phyloP scores from a whole-genome alignment of 1,140 invertebrate species.

The Anastatus disparis region DNA sequence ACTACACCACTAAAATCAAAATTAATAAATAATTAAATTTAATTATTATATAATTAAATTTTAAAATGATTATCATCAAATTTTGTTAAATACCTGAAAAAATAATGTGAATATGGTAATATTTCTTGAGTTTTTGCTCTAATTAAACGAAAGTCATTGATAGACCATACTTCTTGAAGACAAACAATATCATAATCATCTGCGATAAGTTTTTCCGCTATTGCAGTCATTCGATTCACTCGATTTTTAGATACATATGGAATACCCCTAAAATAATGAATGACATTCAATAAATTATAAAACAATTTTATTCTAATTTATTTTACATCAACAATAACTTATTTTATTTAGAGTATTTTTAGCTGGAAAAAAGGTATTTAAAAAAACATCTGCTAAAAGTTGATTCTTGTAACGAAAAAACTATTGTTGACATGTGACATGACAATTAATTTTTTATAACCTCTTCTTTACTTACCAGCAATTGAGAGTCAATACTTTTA shows the following conservation, averaged over 20 bases:
- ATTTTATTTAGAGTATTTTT: not conserved
- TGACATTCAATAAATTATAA: not conserved
- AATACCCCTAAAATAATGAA: conserved; percentile 78
- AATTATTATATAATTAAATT: not conserved
- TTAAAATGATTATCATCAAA: too few relatives aligned
- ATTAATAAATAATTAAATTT: conserved; percentile 22
- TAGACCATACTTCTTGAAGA: conserved; percentile 92
- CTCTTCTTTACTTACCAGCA: conserved; percentile 68
- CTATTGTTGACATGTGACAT: conserved; percentile 38
- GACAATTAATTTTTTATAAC: conserved; percentile 8
- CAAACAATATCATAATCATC: conserved; percentile 88
- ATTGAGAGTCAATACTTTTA: conserved; percentile 69
- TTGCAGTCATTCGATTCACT: conserved; percentile 79
- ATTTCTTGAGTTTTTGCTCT: conserved; percentile 70
- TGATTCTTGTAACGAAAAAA: not conserved
- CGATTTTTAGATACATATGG: conserved; percentile 83
- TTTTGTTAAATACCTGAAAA: conserved; percentile 79
- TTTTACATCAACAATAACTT: not conserved
- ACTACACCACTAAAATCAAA: conserved; percentile 79
- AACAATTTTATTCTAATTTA: not conserved
- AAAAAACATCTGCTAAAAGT: too few relatives aligned
- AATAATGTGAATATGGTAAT: conserved; percentile 91
- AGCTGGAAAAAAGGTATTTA: not conserved
- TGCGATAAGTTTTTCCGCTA: conserved; percentile 77
- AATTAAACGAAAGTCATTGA: conserved; percentile 80